Evolutionary conservation across 2,113 vertebrate genomes (phyloP).

Genomic region (Alosa alosa): DNA sequence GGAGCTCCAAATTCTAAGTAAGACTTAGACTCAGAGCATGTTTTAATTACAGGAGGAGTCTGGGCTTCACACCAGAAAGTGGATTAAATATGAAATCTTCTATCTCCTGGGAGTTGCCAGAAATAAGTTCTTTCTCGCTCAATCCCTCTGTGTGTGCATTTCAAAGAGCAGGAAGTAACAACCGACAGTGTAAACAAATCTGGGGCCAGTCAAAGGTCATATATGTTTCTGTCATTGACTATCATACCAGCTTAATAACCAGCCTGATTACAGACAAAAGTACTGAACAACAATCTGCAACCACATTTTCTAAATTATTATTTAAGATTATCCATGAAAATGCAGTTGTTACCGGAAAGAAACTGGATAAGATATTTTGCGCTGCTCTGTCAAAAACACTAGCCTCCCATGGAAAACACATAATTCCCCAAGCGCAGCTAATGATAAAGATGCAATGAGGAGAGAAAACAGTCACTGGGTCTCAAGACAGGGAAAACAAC

Average conservation of each 20-base stretch:
- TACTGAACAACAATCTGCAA: neutral
- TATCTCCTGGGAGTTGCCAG: neutral
- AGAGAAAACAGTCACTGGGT: neutral
- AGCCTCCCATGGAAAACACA: conserved; percentile 15
- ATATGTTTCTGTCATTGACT: neutral
- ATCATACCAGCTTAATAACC: neutral
- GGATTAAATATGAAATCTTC: conserved; percentile 23
- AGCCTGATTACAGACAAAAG: neutral
- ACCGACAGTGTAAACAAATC: neutral
- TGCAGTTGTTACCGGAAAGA: neutral
- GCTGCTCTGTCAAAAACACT: conserved; percentile 15
- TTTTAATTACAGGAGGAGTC: conserved; percentile 19
- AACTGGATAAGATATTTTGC: conserved; percentile 38
- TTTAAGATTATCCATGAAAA: neutral
- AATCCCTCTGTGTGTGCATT: conserved; percentile 6
- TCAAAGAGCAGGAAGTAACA: neutral
- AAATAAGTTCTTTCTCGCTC: neutral
- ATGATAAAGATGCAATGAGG: conserved; percentile 5
- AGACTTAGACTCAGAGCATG: neutral
- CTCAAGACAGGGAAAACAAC: neutral
- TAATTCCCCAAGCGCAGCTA: conserved; percentile 19
- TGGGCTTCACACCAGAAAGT: conserved; percentile 1
- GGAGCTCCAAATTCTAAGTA: neutral
- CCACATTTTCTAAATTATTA: neutral
- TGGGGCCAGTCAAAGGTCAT: neutral